A percentile compares a stretch with the other conserved stretches of the same genome.
Conservation (phyloP, 1,140 invertebrate genomes). For the Psilanteris sp. region DNA sequence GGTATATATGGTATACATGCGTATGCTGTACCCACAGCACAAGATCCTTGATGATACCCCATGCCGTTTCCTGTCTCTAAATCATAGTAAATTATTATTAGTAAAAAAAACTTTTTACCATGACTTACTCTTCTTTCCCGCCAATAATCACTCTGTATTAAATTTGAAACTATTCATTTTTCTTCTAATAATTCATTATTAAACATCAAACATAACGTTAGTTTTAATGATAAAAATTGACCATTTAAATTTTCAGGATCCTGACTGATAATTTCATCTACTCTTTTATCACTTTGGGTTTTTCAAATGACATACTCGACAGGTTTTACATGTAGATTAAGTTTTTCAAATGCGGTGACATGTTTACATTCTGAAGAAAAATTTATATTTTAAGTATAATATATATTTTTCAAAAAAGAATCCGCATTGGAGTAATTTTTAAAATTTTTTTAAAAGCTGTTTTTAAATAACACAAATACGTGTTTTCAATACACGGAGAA, state of each 20-base stretch:
- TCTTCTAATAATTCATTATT: slow-evolving; percentile 22
- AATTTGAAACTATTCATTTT: slow-evolving; percentile 11
- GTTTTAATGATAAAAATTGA: slow-evolving; percentile 23
- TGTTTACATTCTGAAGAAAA: slow-evolving; percentile 12
- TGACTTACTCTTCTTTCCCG: too few species aligned
- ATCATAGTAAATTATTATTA: too few species aligned
- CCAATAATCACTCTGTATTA: too few species aligned
- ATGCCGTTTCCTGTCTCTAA: too few species aligned
- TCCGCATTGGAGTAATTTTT: not conserved
- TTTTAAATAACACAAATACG: too few species aligned
- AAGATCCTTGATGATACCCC: too few species aligned
- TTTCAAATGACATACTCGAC: slow-evolving; percentile 22
- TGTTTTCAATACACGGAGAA: too few species aligned
- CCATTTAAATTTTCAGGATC: slow-evolving; percentile 4
- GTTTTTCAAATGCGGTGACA: slow-evolving; percentile 6
- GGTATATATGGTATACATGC: too few species aligned
- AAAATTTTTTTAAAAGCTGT: not conserved
- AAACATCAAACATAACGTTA: slow-evolving; percentile 7
- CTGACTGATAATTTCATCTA: not conserved
- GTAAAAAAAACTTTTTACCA: too few species aligned
- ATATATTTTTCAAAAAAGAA: slow-evolving; percentile 16
- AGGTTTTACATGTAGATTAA: slow-evolving; percentile 9
- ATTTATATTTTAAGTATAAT: slow-evolving; percentile 1
- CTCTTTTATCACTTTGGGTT: not conserved
- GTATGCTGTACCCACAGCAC: too few species aligned